phyloP scores from a whole-genome alignment of 1,140 invertebrate species.

The Hyles euphorbiae region DNA sequence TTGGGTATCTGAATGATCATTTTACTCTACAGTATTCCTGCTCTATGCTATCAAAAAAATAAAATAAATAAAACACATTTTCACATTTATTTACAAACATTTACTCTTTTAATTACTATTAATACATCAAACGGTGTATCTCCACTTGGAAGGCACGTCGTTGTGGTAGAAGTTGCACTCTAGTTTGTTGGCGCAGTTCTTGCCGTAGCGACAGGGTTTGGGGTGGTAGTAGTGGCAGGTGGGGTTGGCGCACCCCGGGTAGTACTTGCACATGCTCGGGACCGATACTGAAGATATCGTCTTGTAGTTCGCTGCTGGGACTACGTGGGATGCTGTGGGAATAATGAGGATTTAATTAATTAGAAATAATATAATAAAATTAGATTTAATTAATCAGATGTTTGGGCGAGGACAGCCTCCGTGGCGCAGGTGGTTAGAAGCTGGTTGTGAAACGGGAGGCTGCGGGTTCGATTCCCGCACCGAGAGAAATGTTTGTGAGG shows the following conservation, averaged over 20 bases:
- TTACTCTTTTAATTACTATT: too few species aligned
- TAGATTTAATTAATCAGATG: not conserved
- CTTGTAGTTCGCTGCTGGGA: conserved; percentile 77
- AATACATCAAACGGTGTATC: conserved; percentile 33
- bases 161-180: conserved; percentile 80
- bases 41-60: too few species aligned
- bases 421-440: too few species aligned
- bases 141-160: conserved; percentile 68
- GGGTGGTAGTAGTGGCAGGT: conserved; percentile 80
- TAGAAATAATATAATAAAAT: not conserved
- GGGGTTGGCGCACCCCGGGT: conserved; percentile 77
- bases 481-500: too few species aligned
- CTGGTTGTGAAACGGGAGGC: too few species aligned
- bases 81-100: too few species aligned
- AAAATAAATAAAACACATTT: too few species aligned
- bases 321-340: conserved; percentile 78
- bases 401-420: too few species aligned
- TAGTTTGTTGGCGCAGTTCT: conserved; percentile 78
- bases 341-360: not conserved
- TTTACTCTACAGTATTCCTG: too few species aligned
- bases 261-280: conserved; percentile 78
- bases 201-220: conserved; percentile 79
- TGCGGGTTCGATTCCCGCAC: too few species aligned
- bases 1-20: too few species aligned
- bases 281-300: conserved; percentile 62